phyloP scores from a whole-genome alignment of 2,113 vertebrate genomes.

The Azemiops feae region DNA sequence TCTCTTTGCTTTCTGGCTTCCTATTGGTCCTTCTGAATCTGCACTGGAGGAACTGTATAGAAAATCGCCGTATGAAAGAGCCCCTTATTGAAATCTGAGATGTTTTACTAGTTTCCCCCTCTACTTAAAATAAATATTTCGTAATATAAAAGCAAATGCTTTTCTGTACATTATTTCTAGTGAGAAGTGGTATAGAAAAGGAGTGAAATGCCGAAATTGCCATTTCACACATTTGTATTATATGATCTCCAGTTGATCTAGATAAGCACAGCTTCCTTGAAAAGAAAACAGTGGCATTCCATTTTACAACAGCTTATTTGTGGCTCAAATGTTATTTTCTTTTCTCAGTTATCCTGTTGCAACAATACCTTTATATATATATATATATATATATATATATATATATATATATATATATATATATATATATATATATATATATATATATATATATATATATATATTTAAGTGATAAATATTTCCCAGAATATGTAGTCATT shows the following conservation, averaged over 20 bases:
- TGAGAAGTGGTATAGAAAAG: constrained; percentile 1
- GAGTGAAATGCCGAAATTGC: neutral
- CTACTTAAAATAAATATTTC: neutral
- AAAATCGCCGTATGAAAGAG: neutral
- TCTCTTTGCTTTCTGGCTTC: neutral
- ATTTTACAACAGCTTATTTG: constrained; percentile 24
- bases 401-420: neutral
- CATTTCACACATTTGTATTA: constrained; percentile 32
- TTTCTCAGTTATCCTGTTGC: neutral
- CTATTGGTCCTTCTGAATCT: neutral
- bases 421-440: neutral
- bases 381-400: neutral
- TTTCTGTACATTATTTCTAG: constrained; percentile 8
- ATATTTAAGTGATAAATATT: neutral
- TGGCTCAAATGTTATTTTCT: neutral
- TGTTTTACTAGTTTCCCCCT: neutral
- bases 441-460: too few species aligned
- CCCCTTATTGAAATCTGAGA: neutral
- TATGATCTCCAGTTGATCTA: constrained; percentile 5
- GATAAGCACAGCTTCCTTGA: constrained; percentile 7
- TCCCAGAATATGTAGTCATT: neutral
- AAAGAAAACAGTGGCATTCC: constrained; percentile 19
- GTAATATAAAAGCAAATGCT: neutral
- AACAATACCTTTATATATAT: neutral
- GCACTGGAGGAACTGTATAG: neutral